Evolutionary conservation across 2,797 vertebrate genomes (phyloP), one percentile per base, ranked within the genome.

Genomic region (Trematomus bernacchii): DNA sequence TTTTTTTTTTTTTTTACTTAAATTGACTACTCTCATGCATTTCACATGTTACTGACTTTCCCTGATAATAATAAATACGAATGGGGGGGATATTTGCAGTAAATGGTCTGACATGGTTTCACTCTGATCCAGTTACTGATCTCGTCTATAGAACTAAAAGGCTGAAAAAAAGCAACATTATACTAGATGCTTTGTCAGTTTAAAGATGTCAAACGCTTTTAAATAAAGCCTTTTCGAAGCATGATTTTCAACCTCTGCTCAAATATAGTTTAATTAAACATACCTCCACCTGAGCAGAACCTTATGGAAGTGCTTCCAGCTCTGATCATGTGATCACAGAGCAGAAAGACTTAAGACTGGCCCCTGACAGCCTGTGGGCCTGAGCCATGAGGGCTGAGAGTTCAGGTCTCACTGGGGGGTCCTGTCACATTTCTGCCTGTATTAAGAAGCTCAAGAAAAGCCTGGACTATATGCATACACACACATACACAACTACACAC

Each of bases 351-450:
- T 88, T 86, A 71, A 78, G 55, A 79, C 81, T 18, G 50, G 83
- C 63, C 55, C 68, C 57, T 61, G 61, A 83, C 85, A 89, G 90
- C 84, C 77, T 79, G 62, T 79, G 73, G 73, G 74, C 71, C 76
- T 69, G 73, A 83, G 80, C 79, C 77, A 74, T 23, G 37, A 69
- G 77, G 71, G 83, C 75, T 8, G 19, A 73, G 15, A 77, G 87
- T 87, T 90, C 91, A 88, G 71, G 76, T 83, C 92, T 82, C 93
- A 85, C 70, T 37, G 78, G 91, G 91, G 85, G 85, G 74, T 66
- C 80, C 73, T 50, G 37, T 86, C 89, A 90, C 73, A 78, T 85
- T 73, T 84, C 79, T 86, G 84, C 71, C 68, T 68, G 75, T 30
- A 37, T 78, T 82, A 90, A 85, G 86, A 57, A 85, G 79, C 83